phyloP scores from a whole-genome alignment of 2,888 invertebrate species.

The Zele albiditarsus region DNA sequence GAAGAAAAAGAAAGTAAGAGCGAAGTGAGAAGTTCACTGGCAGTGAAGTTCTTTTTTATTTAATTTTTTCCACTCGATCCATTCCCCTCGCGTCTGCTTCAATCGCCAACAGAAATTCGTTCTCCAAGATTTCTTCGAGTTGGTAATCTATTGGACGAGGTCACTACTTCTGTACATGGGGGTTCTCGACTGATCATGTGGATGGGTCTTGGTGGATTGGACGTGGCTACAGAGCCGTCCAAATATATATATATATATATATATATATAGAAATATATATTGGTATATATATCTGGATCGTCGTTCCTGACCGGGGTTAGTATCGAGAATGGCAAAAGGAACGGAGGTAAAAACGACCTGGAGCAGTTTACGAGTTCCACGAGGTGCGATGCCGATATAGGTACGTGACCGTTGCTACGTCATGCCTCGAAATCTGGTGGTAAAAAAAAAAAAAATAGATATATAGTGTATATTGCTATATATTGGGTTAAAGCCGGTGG shows the following conservation, averaged over 20 bases:
- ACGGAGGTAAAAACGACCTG: slow-evolving; percentile 45
- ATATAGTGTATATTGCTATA: slow-evolving; percentile 42
- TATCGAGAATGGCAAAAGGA: slow-evolving; percentile 37
- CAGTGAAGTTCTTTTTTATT: slow-evolving; percentile 11
- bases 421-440: slow-evolving; percentile 61
- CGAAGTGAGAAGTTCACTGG: neutral
- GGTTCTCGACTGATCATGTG: slow-evolving; percentile 38
- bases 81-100: slow-evolving; percentile 11
- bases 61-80: neutral
- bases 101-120: slow-evolving; percentile 37
- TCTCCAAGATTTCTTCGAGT: slow-evolving; percentile 42
- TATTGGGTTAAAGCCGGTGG: slow-evolving; percentile 55
- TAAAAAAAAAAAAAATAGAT: slow-evolving; percentile 51
- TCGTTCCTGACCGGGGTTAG: slow-evolving; percentile 47
- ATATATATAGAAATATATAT: slow-evolving; percentile 12
- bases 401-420: slow-evolving; percentile 63
- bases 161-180: slow-evolving; percentile 13
- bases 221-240: slow-evolving; percentile 21
- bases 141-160: slow-evolving; percentile 29
- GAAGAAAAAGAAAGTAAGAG: neutral
- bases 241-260: slow-evolving; percentile 27
- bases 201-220: slow-evolving; percentile 29
- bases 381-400: slow-evolving; percentile 59
- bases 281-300: slow-evolving; percentile 35
- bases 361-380: slow-evolving; percentile 63